Evolutionary conservation across 1,140 invertebrate genomes (phyloP), one percentile per base, ranked within the genome.

Genomic region (Ips nitidus): DNA sequence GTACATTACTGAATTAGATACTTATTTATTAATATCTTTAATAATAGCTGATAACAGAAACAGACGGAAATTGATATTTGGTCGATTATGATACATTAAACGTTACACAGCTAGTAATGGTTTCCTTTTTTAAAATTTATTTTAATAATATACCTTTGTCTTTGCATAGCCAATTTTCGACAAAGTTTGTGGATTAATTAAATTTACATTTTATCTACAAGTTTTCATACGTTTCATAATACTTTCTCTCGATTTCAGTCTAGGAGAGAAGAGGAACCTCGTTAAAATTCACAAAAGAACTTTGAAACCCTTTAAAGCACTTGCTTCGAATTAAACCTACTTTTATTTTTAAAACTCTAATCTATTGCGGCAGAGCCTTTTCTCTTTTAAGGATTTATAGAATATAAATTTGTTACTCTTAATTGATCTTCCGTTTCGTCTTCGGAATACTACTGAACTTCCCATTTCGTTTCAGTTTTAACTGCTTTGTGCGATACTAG

Each of bases 131-230:
- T 22, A 22, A 0, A 22, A 22, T 22, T 22, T 22, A 22, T 22
- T 22, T 22, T 22, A 22, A 22, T 22, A 22, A 22, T 22, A 22
- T 22, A 22, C 22, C 22, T 22, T 22, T 22, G 22, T 22, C 22
- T 22, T 22, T 22, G 22, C 22, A 22, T 22, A 22, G 22, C 22
- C 22, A 22, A 22, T 22, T 22, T 22, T 22, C 22, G 22, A 22
- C 22, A 22, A 22, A 22, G 22, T 22, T 22, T 22, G 22, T 22
- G 22, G 22, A 22, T 22, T 65, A 70, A 64, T 70, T 70, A 65
- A 70, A 70, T 70, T 70, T 70, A 65, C 69, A 70, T 70, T 70
- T 70, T 70, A 70, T 70, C 61, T 65, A 59, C 41, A n/a, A 61
- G 61, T 65, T 36, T 65, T 64, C 69, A 65, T 65, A 62, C 69